Percentiles rank a stretch among this genome's conserved stretches.
Conservation (phyloP, 2,797 vertebrate species). For the Xyrichtys novacula region DNA sequence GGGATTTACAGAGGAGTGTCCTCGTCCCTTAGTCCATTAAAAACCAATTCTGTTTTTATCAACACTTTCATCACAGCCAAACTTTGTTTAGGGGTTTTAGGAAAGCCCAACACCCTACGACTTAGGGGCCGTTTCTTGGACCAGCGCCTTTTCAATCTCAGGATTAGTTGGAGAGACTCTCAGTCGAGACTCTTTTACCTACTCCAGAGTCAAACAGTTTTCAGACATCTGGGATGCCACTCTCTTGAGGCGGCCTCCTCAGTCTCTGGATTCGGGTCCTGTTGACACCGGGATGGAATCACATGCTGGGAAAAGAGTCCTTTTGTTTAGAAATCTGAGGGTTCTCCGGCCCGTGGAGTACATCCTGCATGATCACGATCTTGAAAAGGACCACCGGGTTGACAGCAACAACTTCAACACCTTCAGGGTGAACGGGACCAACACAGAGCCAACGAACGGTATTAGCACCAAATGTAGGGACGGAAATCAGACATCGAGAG, state of each 20-base stretch:
- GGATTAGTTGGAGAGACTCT: too few relatives aligned
- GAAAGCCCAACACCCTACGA: too few relatives aligned
- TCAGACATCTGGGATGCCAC: background rate
- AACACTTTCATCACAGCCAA: too few relatives aligned
- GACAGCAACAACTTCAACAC: background rate
- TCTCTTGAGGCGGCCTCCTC: too few relatives aligned
- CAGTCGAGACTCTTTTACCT: too few relatives aligned
- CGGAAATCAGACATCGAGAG: constrained; percentile 24
- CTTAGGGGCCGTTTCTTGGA: background rate
- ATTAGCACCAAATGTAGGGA: constrained; percentile 53
- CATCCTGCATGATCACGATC: constrained; percentile 30
- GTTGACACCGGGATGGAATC: background rate
- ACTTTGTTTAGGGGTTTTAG: too few relatives aligned
- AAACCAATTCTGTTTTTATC: too few relatives aligned
- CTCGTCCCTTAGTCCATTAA: too few relatives aligned
- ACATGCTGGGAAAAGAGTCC: background rate
- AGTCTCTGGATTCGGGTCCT: background rate
- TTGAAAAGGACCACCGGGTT: background rate
- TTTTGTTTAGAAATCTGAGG: too few relatives aligned
- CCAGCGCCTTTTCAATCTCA: background rate
- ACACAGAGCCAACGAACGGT: constrained; percentile 4
- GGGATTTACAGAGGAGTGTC: too few relatives aligned
- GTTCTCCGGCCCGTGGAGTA: background rate
- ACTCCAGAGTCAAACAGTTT: too few relatives aligned
- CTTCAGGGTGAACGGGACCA: constrained; percentile 2